Base-by-base conservation (phyloP, 92 coral and sea anemone species). In the Hydrozoanthus gracilis region DNA sequence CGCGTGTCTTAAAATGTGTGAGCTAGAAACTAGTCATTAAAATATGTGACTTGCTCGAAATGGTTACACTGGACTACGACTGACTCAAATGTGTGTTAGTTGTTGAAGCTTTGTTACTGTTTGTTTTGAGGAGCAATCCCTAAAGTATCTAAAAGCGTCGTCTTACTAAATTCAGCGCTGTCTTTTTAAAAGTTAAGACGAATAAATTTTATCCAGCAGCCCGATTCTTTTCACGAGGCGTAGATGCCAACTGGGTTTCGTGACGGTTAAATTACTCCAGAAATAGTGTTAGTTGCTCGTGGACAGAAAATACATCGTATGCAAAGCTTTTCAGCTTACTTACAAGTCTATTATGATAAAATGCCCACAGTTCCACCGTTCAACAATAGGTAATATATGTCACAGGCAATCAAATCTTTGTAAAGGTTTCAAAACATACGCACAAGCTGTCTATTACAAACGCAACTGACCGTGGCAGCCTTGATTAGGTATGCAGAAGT, bases 401-500 rank as follows among this genome's bases (percentile, higher is more conserved):
- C 85, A 80, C 46, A 48, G 56, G 74, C 74, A 80, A 80, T 80
- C 58, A 80, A 80, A 48, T 67, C 85, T 65, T 80, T 80, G 73
- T 80, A 80, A 80, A 80, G 35, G 49, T n/a, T 56, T 80, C 74
- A 64, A 50, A 49, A 65, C 74, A 80, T 80, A 65, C 64, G 73
- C 85, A 80, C 49, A 49, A 80, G 16, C 58, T 80, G 85, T 62
- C 85, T 58, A 80, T 80, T 80, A 80, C 7, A 80, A 80, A 39
- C 72, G 52, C 85, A 80, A 18, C 74, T 80, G 85, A 80, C 73
- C 85, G 65, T 80, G 20, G 85, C 85, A 47, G 74, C 35, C 58
- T 3, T 62, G 74, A 65, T 80, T 80, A 80, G 49, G 47, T 79
- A 80, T 80, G 85, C 85, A 80, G 66, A 80, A 80, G 85, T 49